Conservation (phyloP, 2,797 vertebrate species). For the Prionace glauca region DNA sequence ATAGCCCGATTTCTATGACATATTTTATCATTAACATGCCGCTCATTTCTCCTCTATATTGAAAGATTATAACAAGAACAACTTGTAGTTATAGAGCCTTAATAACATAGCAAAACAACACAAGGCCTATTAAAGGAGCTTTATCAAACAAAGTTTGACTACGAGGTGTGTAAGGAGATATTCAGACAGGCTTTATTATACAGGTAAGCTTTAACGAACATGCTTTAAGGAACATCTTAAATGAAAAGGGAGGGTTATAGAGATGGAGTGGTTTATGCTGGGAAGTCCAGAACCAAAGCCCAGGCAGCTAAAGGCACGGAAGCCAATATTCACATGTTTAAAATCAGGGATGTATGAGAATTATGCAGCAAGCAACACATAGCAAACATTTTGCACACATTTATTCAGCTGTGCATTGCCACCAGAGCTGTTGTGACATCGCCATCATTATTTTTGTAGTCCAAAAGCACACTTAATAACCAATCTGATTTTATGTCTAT, state of each 20-base stretch:
- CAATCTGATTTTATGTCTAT: not conserved
- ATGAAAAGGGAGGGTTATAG: not conserved
- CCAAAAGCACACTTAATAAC: not conserved
- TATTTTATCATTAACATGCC: not conserved
- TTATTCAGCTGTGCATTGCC: not conserved
- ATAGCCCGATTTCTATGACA: not conserved
- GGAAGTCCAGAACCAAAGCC: not conserved
- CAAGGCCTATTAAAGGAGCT: not conserved
- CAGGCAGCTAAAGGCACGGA: not conserved
- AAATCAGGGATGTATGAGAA: not conserved
- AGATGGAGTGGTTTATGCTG: not conserved
- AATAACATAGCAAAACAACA: not conserved
- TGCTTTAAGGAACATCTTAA: not conserved
- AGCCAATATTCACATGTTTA: not conserved
- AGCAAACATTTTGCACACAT: not conserved
- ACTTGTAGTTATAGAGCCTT: not conserved
- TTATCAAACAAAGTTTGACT: not conserved
- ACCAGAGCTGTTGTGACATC: not conserved
- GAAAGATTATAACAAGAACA: not conserved
- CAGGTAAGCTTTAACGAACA: not conserved
- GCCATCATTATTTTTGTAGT: not conserved
- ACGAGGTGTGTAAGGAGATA: not conserved
- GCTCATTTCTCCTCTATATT: not conserved
- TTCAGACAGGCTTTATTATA: not conserved
- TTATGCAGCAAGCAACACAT: not conserved